Conservation (phyloP, 2,113 vertebrate genomes). For the Mustelus asterias region DNA sequence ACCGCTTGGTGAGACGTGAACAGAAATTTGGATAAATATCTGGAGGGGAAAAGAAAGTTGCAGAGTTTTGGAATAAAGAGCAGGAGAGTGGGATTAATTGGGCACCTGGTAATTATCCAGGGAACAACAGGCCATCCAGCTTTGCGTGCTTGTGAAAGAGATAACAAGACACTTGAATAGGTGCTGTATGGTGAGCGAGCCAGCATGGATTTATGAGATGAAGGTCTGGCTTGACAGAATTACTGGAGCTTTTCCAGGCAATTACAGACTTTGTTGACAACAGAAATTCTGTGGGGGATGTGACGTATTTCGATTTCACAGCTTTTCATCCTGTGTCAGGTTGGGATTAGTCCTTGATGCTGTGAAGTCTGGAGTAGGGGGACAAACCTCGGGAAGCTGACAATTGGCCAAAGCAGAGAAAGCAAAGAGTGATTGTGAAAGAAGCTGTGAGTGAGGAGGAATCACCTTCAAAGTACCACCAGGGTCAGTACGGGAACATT, state of each 20-base stretch:
- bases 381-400: neutral
- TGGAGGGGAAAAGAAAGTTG: neutral
- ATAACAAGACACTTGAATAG: neutral
- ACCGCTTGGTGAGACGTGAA: neutral
- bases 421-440: neutral
- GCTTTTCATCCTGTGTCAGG: too few relatives aligned
- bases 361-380: too few relatives aligned
- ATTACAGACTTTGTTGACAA: neutral
- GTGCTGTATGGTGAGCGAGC: neutral
- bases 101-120: neutral
- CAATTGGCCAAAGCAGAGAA: neutral
- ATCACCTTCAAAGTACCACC: neutral
- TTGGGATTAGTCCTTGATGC: too few relatives aligned
- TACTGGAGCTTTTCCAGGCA: neutral
- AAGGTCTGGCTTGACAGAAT: neutral
- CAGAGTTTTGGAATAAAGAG: neutral
- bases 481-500: neutral
- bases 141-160: neutral
- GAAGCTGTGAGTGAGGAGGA: too few relatives aligned
- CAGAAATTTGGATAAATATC: neutral
- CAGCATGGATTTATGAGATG: neutral
- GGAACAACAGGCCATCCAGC: neutral
- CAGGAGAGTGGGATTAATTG: neutral
- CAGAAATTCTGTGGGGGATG: neutral
- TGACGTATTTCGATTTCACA: neutral